Conservation (phyloP, 2,113 vertebrate species). For the Odocoileus hemionus region DNA sequence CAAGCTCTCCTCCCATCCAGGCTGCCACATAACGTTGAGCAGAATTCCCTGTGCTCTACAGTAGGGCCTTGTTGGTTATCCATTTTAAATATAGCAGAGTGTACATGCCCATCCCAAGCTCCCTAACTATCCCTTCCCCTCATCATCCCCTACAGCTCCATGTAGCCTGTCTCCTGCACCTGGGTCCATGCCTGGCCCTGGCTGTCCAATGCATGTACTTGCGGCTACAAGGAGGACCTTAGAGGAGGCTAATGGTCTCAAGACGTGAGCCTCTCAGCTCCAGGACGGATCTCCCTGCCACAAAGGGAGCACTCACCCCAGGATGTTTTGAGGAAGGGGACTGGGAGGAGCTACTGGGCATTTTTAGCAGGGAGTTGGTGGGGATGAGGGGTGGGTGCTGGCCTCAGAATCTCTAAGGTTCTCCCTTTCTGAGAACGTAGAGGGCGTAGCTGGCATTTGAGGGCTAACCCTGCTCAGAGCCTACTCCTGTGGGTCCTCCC, state of each 20-base stretch:
- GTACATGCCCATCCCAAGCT: not conserved
- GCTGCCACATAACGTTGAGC: not conserved
- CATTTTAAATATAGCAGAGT: not conserved
- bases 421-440: not conserved
- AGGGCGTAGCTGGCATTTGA: not conserved
- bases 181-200: accelerated
- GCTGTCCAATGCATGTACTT: accelerated
- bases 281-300: not conserved
- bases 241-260: not conserved
- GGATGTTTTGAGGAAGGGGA: not conserved
- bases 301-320: not conserved
- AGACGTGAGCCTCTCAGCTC: not conserved
- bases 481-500: not conserved
- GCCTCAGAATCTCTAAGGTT: no score
- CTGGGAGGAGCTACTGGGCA: not conserved
- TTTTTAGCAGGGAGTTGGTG: not conserved
- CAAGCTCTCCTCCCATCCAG: not conserved
- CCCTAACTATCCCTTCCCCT: not conserved
- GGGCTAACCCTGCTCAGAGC: not conserved
- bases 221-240: not conserved
- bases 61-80: not conserved
- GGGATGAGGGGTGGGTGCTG: not conserved
- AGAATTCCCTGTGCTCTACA: not conserved
- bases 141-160: not conserved
- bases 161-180: not conserved